These are phyloP conservation scores for Lycia hirtaria DNA, from an alignment of 2,888 invertebrate species.

Conservation along the genomic window DNA sequence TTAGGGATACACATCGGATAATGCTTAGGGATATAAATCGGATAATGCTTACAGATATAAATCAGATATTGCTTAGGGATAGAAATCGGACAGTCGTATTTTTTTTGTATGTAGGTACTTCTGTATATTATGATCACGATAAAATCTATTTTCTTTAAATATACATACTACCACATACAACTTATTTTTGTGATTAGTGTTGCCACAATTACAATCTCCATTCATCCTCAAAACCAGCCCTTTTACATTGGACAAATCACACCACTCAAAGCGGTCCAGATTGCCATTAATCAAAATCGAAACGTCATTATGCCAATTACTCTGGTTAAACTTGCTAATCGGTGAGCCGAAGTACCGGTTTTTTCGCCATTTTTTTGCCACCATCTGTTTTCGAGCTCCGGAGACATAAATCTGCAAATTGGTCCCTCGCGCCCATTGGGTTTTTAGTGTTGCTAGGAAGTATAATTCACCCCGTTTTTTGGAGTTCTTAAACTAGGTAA, in stretches of 20 bases:
- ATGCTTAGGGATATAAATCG: no score
- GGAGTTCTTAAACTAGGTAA: no score
- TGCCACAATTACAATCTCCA: no score
- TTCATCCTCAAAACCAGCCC: constrained; percentile 1
- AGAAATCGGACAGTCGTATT: no score
- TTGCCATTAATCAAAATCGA: constrained; percentile 22
- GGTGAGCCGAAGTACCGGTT: constrained; percentile 41
- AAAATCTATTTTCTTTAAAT: no score
- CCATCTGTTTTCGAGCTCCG: constrained; percentile 66
- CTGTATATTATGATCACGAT: no score
- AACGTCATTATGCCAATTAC: constrained; percentile 37
- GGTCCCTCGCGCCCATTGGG: constrained; percentile 54
- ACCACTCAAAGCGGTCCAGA: background rate
- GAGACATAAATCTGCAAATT: constrained; percentile 67
- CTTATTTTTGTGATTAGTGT: no score
- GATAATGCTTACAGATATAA: no score
- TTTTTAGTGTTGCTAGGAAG: constrained; percentile 53
- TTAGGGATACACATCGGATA: no score
- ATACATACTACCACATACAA: no score
- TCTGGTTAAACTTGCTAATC: constrained; percentile 45
- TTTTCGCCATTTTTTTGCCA: constrained; percentile 44
- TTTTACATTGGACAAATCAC: constrained; percentile 15
- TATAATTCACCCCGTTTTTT: background rate
- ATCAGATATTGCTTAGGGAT: no score
- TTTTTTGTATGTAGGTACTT: no score